phyloP scores from a whole-genome alignment of 2,797 vertebrate genomes.

The Argyrosomus regius region DNA sequence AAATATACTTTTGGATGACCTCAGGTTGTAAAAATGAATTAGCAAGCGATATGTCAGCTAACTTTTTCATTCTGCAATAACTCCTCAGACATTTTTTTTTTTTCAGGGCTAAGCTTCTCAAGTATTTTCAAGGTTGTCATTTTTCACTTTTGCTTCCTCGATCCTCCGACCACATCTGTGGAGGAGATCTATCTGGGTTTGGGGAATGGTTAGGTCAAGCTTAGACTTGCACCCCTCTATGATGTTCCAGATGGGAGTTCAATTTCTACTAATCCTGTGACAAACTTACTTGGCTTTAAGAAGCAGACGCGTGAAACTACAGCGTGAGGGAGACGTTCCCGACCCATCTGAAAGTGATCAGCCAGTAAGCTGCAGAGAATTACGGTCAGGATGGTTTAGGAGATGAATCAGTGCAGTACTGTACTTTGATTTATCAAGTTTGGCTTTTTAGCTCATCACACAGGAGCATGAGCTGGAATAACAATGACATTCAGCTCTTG shows the following conservation, averaged over 20 bases:
- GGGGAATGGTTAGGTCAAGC: slow-evolving; percentile 38
- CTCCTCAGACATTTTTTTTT: not conserved
- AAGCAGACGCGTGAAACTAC: not conserved
- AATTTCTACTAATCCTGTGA: slow-evolving; percentile 58
- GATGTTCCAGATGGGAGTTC: slow-evolving; percentile 57
- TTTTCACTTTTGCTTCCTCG: slow-evolving; percentile 20
- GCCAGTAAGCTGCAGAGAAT: slow-evolving; percentile 34
- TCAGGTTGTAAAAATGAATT: slow-evolving; percentile 10
- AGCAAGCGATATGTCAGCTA: not conserved
- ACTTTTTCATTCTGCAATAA: not conserved
- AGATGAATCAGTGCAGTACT: slow-evolving; percentile 38
- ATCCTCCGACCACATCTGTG: slow-evolving; percentile 3
- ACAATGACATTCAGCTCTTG: slow-evolving; percentile 19
- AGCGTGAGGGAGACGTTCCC: slow-evolving; percentile 24
- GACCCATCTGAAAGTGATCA: slow-evolving; percentile 69
- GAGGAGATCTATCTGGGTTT: slow-evolving; percentile 39
- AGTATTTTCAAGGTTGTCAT: slow-evolving; percentile 38
- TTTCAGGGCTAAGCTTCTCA: no score
- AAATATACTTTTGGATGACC: not conserved
- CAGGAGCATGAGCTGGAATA: slow-evolving; percentile 20
- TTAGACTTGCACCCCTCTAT: slow-evolving; percentile 6
- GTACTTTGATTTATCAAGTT: slow-evolving; percentile 38
- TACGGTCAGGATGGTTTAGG: slow-evolving; percentile 11
- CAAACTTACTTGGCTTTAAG: slow-evolving; percentile 49
- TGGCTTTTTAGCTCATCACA: slow-evolving; percentile 15